phyloP scores from a whole-genome alignment of 1,140 invertebrate genomes.

The Parasteatoda tepidariorum region DNA sequence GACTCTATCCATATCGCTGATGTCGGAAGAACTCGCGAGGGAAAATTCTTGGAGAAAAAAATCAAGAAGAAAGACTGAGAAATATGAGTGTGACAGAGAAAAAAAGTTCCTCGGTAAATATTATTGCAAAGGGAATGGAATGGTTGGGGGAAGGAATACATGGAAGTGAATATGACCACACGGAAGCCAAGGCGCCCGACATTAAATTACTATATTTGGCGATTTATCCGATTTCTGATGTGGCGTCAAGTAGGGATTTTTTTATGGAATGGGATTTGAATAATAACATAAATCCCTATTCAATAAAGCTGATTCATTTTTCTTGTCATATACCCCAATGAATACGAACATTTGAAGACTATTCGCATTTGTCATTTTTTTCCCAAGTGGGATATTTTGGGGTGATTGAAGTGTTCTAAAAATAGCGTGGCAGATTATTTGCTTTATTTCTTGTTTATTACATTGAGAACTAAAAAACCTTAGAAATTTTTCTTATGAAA shows the following conservation, averaged over 20 bases:
- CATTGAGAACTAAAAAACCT: no score
- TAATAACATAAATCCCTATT: background rate
- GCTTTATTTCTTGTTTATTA: no score
- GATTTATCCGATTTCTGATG: slow-evolving; percentile 6
- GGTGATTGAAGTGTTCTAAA: no score
- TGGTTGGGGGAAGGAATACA: background rate
- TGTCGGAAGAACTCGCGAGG: background rate
- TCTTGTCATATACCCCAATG: no score
- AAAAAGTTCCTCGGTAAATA: background rate
- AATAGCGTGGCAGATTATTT: no score
- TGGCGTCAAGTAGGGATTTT: background rate
- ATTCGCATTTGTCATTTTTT: no score
- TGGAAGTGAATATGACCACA: background rate
- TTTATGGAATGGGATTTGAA: background rate
- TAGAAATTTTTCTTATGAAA: no score
- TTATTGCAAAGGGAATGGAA: slow-evolving; percentile 1
- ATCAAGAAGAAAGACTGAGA: background rate
- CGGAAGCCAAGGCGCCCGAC: no score
- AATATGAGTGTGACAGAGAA: background rate
- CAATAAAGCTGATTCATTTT: background rate
- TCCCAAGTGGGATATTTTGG: no score
- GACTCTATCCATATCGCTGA: background rate
- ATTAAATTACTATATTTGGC: background rate
- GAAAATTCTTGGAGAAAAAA: background rate
- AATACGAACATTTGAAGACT: background rate